These are phyloP conservation scores for Hemichromis elongatus DNA, from an alignment of 2,113 vertebrate genomes.

Conservation along the genomic window DNA sequence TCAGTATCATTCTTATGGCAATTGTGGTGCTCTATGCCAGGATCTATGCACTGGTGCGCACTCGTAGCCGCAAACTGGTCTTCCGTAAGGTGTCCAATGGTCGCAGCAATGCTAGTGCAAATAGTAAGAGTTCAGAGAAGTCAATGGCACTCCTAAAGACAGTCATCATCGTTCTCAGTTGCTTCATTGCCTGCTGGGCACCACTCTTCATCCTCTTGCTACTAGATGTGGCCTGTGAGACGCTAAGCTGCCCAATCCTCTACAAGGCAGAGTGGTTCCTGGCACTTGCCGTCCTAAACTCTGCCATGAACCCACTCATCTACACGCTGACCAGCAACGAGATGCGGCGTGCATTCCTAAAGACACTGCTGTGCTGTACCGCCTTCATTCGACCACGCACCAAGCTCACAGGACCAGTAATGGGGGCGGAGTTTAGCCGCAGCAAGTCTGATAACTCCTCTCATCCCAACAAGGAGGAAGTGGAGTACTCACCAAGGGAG, in stretches of 20 bases:
- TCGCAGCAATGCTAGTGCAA: slow-evolving; percentile 70
- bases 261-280: slow-evolving; percentile 94
- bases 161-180: slow-evolving; percentile 94
- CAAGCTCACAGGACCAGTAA: slow-evolving; percentile 83
- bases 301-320: slow-evolving; percentile 96
- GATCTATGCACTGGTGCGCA: slow-evolving; percentile 91
- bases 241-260: slow-evolving; percentile 81
- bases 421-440: slow-evolving; percentile 91
- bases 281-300: slow-evolving; percentile 93
- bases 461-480: slow-evolving; percentile 91
- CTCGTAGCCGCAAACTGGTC: slow-evolving; percentile 87
- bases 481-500: slow-evolving; percentile 79
- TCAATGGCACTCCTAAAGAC: slow-evolving; percentile 95
- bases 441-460: slow-evolving; percentile 97
- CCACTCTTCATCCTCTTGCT: slow-evolving; percentile 95
- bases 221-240: slow-evolving; percentile 90
- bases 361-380: slow-evolving; percentile 87
- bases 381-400: slow-evolving; percentile 72
- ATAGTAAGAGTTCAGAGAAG: slow-evolving; percentile 89
- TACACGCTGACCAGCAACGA: slow-evolving; percentile 97
- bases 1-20: slow-evolving; percentile 88
- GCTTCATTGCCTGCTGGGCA: slow-evolving; percentile 96
- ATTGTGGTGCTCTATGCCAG: slow-evolving; percentile 93
- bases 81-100: slow-evolving; percentile 88
- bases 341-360: slow-evolving; percentile 92